Conservation (phyloP, 2,113 vertebrate genomes). For the Erythrocercus mccallii region DNA sequence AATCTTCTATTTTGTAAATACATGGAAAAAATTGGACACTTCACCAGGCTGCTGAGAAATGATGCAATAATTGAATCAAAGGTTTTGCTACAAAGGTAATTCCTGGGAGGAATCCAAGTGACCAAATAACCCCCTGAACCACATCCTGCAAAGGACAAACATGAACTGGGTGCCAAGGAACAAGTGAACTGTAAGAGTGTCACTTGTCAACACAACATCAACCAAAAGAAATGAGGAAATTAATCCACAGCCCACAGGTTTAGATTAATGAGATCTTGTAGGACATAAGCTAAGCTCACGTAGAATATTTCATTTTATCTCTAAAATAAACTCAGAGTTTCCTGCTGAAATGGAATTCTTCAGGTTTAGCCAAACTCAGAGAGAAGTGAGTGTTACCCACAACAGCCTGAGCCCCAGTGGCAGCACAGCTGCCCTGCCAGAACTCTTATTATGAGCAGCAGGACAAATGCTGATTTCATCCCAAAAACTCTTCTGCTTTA, state of each 20-base stretch:
- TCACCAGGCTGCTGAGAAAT: neutral
- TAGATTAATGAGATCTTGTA: neutral
- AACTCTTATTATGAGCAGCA: fast-evolving
- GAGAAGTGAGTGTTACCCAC: neutral
- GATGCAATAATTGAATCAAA: fast-evolving
- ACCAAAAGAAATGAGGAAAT: neutral
- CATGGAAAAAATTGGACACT: neutral
- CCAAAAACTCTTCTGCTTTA: neutral
- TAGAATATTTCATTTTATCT: neutral
- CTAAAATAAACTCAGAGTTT: neutral
- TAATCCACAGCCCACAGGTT: neutral
- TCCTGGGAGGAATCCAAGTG: neutral
- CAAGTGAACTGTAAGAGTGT: neutral
- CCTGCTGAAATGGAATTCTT: neutral
- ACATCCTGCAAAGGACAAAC: neutral
- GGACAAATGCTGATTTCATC: neutral
- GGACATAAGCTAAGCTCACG: neutral
- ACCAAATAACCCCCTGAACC: neutral
- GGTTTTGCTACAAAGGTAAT: neutral
- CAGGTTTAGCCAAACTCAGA: neutral
- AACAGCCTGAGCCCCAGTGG: neutral
- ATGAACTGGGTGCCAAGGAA: neutral
- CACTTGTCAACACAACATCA: neutral
- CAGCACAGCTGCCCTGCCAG: neutral
- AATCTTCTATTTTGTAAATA: neutral